Evolutionary conservation across 2,797 vertebrate genomes (phyloP).

Genomic region (Myiothlypis coronata): DNA sequence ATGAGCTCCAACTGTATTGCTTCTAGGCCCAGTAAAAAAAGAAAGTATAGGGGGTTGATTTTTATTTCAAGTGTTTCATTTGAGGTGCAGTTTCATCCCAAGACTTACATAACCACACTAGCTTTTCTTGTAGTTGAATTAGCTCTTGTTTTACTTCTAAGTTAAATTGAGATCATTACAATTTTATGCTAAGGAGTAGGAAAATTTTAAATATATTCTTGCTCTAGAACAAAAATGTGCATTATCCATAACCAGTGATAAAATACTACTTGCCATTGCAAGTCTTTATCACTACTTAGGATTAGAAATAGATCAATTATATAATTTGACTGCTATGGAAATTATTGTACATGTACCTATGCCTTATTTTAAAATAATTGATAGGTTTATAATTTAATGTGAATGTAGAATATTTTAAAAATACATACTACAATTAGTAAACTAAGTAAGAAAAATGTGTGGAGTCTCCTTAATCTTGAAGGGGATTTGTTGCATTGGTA

Average conservation of each 20-base stretch:
- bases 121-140: neutral
- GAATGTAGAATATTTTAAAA: neutral
- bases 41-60: neutral
- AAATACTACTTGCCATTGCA: neutral
- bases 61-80: neutral
- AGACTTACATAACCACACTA: neutral
- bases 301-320: neutral
- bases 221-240: neutral
- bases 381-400: neutral
- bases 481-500: neutral
- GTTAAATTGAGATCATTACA: neutral
- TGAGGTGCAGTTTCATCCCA: neutral
- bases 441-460: neutral
- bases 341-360: neutral
- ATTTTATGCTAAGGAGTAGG: neutral
- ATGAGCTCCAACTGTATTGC: constrained; percentile 11
- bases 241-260: neutral
- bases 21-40: neutral
- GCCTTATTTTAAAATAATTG: neutral
- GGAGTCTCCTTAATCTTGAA: neutral
- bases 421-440: neutral
- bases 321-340: neutral
- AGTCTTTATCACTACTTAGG: neutral
- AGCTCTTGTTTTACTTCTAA: neutral
- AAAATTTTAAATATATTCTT: neutral